Conservation (phyloP, 2,113 vertebrate genomes). For the Erinaceus europaeus region DNA sequence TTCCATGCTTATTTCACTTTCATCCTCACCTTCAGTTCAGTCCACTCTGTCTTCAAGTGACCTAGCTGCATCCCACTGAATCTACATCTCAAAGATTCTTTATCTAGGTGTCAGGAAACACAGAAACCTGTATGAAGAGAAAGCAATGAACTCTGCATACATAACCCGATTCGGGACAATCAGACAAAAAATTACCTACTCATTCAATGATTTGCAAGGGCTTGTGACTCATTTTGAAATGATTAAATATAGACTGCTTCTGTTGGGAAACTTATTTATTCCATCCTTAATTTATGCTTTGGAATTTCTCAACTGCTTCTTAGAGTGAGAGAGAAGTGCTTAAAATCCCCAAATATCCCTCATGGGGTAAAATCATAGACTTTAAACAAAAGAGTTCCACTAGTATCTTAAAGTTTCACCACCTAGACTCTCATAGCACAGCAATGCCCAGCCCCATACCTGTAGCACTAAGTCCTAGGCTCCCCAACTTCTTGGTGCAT, state of each 20-base stretch:
- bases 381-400: neutral
- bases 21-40: too few species aligned
- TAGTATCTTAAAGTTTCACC: neutral
- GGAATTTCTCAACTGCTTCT: neutral
- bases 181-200: neutral
- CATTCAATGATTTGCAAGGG: neutral
- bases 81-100: too few species aligned
- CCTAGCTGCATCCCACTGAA: too few species aligned
- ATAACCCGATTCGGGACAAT: neutral
- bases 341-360: too few species aligned
- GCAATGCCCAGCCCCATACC: neutral
- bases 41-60: too few species aligned
- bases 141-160: neutral
- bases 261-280: neutral
- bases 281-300: neutral
- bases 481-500: too few species aligned
- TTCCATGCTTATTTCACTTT: too few species aligned
- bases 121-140: neutral
- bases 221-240: neutral
- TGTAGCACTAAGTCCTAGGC: too few species aligned
- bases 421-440: too few species aligned
- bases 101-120: too few species aligned
- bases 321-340: neutral
- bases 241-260: neutral
- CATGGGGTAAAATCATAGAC: neutral